These are phyloP conservation scores for Pavo muticus DNA, from an alignment of 2,113 vertebrate species.

Conservation along the genomic window DNA sequence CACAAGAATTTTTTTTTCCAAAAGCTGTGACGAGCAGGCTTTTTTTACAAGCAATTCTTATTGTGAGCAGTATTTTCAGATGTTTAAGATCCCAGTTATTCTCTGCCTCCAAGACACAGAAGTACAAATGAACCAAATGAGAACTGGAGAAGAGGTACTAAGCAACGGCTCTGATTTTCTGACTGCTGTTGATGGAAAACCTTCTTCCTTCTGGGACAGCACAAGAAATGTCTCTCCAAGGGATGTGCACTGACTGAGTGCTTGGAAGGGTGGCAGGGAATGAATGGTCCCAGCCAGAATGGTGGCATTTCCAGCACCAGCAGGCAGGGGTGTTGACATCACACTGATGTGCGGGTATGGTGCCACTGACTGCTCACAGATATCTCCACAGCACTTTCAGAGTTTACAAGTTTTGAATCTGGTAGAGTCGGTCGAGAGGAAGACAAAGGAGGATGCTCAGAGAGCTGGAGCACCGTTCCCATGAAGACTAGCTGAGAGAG, in stretches of 20 bases:
- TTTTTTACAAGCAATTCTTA: neutral
- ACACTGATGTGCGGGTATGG: fast-evolving
- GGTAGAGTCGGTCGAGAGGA: neutral
- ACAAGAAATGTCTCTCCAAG: neutral
- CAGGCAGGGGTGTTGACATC: neutral
- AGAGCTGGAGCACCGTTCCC: neutral
- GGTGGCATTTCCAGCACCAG: neutral
- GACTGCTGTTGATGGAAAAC: neutral
- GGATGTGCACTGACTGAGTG: neutral
- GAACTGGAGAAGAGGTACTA: fast-evolving
- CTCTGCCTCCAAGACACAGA: neutral
- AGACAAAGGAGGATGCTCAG: neutral
- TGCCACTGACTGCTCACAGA: neutral
- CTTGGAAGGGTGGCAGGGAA: neutral
- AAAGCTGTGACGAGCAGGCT: neutral
- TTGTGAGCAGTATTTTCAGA: neutral
- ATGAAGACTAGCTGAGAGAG: neutral
- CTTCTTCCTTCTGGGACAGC: neutral
- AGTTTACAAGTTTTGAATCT: neutral
- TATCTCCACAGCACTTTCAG: neutral
- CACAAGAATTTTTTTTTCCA: neutral
- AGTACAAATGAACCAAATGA: fast-evolving
- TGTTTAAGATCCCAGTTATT: neutral
- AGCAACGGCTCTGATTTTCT: neutral
- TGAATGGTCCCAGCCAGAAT: neutral